Conservation (phyloP, 2,888 invertebrate species). For the Dioctria rufipes region DNA sequence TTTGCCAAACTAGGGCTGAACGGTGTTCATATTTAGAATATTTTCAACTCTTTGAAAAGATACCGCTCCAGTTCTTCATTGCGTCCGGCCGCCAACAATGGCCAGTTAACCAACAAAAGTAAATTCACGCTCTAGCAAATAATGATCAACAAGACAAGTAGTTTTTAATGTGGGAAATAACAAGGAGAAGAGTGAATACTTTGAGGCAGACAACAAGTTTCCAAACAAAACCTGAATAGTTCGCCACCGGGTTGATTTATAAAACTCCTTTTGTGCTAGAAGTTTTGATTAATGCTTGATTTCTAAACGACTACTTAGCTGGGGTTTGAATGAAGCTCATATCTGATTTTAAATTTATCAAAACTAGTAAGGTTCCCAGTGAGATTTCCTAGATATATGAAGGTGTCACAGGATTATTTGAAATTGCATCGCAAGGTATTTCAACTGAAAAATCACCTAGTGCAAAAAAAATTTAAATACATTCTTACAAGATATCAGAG, state of each 20-base stretch:
- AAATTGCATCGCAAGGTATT: background rate
- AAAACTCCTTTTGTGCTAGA: conserved; percentile 49
- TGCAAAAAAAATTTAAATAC: no score
- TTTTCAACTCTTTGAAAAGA: conserved; percentile 28
- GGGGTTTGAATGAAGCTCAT: conserved; percentile 5
- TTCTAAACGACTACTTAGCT: conserved; percentile 44
- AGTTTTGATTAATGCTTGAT: conserved; percentile 50
- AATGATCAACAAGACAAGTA: conserved; percentile 50
- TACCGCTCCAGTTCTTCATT: conserved; percentile 40
- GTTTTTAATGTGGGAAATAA: conserved; percentile 43
- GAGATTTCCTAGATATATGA: background rate
- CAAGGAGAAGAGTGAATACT: conserved; percentile 46
- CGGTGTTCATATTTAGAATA: conserved; percentile 47
- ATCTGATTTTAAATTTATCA: conserved; percentile 52
- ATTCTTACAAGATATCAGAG: no score
- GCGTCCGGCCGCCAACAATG: conserved; percentile 46
- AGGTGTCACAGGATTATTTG: conserved; percentile 1
- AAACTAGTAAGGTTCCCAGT: conserved; percentile 10
- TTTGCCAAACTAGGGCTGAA: conserved; percentile 40
- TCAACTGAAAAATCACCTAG: no score
- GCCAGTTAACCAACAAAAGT: conserved; percentile 38
- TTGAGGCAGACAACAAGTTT: conserved; percentile 36
- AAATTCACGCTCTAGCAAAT: conserved; percentile 46
- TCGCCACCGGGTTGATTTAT: conserved; percentile 52
- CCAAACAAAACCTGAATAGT: conserved; percentile 51